Conservation (phyloP, 2,113 vertebrate species). For the Ovibos moschatus region DNA sequence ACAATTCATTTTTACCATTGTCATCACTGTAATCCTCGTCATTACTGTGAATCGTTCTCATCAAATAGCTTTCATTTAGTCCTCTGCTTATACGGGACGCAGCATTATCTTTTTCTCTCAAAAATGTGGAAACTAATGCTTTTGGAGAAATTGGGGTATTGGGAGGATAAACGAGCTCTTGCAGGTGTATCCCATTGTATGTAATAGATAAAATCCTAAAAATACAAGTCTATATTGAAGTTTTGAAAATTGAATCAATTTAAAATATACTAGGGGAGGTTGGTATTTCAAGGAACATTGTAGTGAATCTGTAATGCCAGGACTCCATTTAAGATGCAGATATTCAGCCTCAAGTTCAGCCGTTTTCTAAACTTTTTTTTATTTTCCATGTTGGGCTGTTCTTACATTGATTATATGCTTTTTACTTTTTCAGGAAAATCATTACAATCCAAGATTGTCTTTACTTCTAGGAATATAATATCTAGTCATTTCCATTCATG, state of each 20-base stretch:
- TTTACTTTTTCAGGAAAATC: background rate
- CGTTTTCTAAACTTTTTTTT: background rate
- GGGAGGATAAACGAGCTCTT: conserved; percentile 36
- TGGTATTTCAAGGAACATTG: conserved; percentile 27
- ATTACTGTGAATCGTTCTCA: conserved; percentile 31
- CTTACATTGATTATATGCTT: background rate
- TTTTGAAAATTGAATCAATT: conserved; percentile 49
- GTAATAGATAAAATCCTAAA: conserved; percentile 7
- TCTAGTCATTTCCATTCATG: background rate
- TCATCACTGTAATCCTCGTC: background rate
- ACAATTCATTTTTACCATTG: conserved; percentile 2
- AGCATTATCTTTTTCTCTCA: conserved; percentile 38
- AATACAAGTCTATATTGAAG: background rate
- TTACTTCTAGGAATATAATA: background rate
- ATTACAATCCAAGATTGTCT: background rate
- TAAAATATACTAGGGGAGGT: background rate
- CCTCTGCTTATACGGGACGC: background rate
- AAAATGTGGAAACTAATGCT: conserved; percentile 46
- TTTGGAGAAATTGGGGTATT: conserved; percentile 29
- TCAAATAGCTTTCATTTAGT: conserved; percentile 48
- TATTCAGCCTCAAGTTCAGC: background rate
- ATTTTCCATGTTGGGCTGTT: background rate
- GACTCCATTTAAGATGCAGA: background rate
- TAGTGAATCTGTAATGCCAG: background rate
- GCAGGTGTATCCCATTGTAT: conserved; percentile 33